Percentiles rank a stretch among this genome's conserved stretches.
Conservation (phyloP, 2,113 vertebrate species). For the Gyps fulvus region DNA sequence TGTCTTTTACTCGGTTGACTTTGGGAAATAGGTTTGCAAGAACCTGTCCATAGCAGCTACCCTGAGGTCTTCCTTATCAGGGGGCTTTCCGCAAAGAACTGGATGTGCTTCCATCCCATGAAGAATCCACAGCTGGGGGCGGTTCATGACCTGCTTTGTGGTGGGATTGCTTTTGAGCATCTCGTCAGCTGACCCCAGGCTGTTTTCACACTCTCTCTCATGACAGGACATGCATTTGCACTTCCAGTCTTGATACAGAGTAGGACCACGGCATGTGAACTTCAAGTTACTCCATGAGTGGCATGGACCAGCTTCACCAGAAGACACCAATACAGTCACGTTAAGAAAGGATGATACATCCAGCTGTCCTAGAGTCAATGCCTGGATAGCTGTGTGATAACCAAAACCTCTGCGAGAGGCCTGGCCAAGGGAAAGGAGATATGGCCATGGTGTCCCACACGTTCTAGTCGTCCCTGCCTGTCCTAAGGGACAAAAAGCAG, state of each 20-base stretch:
- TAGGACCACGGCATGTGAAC: too few relatives aligned
- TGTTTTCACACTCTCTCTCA: not conserved
- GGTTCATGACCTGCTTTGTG: not conserved
- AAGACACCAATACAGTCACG: fast-evolving
- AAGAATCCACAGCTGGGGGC: not conserved
- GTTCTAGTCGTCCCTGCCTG: not conserved
- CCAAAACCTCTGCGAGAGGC: not conserved
- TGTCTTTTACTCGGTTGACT: not conserved
- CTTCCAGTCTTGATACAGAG: not conserved
- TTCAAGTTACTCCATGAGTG: not conserved
- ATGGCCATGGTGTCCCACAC: not conserved
- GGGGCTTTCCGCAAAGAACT: not conserved
- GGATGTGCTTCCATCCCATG: not conserved
- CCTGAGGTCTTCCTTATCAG: not conserved
- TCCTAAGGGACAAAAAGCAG: not conserved
- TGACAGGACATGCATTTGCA: not conserved
- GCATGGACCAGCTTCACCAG: not conserved
- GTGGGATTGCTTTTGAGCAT: not conserved
- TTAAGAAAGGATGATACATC: not conserved
- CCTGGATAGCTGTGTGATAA: not conserved
- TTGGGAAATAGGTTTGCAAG: not conserved
- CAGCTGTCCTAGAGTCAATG: not conserved
- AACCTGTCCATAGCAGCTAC: not conserved
- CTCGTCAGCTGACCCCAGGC: not conserved
- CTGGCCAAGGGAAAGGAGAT: not conserved